Base-by-base conservation (phyloP, 2,888 invertebrate genomes). In the Hydraecia micacea region DNA sequence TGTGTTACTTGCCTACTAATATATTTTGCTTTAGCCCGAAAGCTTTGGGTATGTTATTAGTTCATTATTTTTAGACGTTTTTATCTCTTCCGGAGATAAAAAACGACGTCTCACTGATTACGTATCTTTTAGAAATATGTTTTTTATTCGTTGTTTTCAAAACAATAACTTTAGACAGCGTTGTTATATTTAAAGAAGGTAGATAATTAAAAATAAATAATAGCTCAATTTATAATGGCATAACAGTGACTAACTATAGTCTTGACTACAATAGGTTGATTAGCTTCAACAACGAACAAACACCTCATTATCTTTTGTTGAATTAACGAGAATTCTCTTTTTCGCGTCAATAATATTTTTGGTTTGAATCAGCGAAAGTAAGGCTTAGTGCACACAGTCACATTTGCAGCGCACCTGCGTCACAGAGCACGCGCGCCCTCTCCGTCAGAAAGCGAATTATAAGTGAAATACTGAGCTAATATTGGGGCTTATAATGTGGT, bases 1-100 rank as follows among this genome's bases (percentile, higher is more conserved):
- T 93, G 96, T 96, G 96, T 96, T 96, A 95, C 95, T 95, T 93
- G 95, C 93, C 93, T 95, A 94, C 94, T 95, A 95, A 96, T 96
- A 96, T 95, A 96, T 96, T 95, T 95, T 92, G 93, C 93, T 95
- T 87, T 95, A 93, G 94, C 93, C 91, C 92, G 91, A 91, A 90
- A 92, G 90, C 91, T 87, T 91, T 87, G 90, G 90, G 91, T 93
- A 91, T 93, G 91, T 95, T 95, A 95, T 95, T 95, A 94, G 94
- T 94, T 94, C 95, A 95, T 95, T 96, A 96, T 95, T 96, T 90
- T 95, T 93, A 92, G 94, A 92, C 94, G 93, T 95, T 95, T 96
- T 96, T 96, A 96, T 96, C 88, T 93, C 93, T 95, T 95, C 94
- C 94, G 93, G 93, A 91, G 93, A 94, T 93, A 94, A 94, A 94